A percentile compares a stretch with the other conserved stretches of the same genome.
Evolutionary conservation across 2,888 invertebrate genomes (phyloP).

Genomic region (Spilosoma lubricipeda): DNA sequence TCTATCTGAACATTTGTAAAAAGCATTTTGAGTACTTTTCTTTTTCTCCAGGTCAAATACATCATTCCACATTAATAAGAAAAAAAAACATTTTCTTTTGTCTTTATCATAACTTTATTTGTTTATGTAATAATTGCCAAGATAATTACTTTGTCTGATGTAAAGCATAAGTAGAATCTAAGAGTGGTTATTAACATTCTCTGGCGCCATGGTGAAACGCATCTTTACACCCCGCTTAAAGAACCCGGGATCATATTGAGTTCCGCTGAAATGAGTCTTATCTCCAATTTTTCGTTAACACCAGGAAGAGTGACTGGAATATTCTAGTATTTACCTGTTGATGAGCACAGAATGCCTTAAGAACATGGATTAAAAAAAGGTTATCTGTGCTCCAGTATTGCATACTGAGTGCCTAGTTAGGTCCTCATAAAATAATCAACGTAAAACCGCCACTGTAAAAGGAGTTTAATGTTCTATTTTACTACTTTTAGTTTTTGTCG

Average conservation of each 20-base stretch:
- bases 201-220: too few relatives aligned
- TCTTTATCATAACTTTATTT: too few relatives aligned
- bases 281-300: background rate
- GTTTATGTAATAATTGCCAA: too few relatives aligned
- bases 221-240: too few relatives aligned
- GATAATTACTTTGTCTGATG: too few relatives aligned
- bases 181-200: too few relatives aligned
- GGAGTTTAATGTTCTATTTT: constrained; percentile 25
- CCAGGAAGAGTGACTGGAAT: background rate
- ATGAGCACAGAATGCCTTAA: constrained; percentile 24
- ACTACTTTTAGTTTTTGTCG: constrained; percentile 13
- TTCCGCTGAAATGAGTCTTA: background rate
- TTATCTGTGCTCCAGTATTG: constrained; percentile 27
- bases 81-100: background rate
- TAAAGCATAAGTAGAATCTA: too few relatives aligned
- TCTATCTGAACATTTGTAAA: too few relatives aligned
- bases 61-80: background rate
- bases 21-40: background rate
- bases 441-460: constrained; percentile 27
- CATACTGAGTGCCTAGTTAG: constrained; percentile 41
- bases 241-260: too few relatives aligned
- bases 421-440: constrained; percentile 48
- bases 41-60: background rate
- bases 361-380: constrained; percentile 38
- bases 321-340: constrained; percentile 12